Evolutionary conservation across 2,888 invertebrate species (phyloP).

Genomic region (Eupithecia centaureata): DNA sequence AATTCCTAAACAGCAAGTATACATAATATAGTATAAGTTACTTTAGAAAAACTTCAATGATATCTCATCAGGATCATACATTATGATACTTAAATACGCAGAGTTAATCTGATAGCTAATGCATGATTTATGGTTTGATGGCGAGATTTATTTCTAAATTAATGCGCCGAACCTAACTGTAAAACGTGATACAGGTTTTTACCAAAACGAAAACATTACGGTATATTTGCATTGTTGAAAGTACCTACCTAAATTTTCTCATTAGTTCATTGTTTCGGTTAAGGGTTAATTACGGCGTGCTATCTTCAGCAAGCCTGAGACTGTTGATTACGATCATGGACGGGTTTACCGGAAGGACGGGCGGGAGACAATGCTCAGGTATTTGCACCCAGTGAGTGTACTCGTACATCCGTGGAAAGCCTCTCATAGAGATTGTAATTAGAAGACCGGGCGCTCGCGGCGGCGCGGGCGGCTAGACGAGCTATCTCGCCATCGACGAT

Average conservation of each 20-base stretch:
- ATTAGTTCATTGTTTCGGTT: conserved; percentile 42
- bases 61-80: conserved; percentile 23
- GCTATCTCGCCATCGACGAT: conserved; percentile 71
- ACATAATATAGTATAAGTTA: too few relatives aligned
- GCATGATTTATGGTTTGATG: conserved; percentile 25
- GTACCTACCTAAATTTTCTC: conserved; percentile 36
- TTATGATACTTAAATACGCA: conserved; percentile 24
- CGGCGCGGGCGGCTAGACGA: conserved; percentile 52
- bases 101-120: conserved; percentile 20
- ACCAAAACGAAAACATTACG: conserved; percentile 24
- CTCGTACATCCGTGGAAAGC: conserved; percentile 62
- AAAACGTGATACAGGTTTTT: conserved; percentile 8
- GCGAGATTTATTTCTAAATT: conserved; percentile 22
- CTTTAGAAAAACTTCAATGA: conserved; percentile 21
- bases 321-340: conserved; percentile 63
- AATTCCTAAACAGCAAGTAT: conserved; percentile 21
- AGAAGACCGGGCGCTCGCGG: conserved; percentile 59
- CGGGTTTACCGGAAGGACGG: conserved; percentile 66
- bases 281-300: conserved; percentile 43
- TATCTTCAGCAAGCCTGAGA: conserved; percentile 50
- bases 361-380: conserved; percentile 66
- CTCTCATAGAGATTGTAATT: conserved; percentile 73
- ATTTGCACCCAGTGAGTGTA: conserved; percentile 51
- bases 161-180: conserved; percentile 29
- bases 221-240: conserved; percentile 28